A percentile compares a stretch with the other conserved stretches of the same genome.
These are phyloP conservation scores for Paracentrotus lividus DNA, from an alignment of 53 echinoderm and acorn worm genomes.

Conservation along the genomic window DNA sequence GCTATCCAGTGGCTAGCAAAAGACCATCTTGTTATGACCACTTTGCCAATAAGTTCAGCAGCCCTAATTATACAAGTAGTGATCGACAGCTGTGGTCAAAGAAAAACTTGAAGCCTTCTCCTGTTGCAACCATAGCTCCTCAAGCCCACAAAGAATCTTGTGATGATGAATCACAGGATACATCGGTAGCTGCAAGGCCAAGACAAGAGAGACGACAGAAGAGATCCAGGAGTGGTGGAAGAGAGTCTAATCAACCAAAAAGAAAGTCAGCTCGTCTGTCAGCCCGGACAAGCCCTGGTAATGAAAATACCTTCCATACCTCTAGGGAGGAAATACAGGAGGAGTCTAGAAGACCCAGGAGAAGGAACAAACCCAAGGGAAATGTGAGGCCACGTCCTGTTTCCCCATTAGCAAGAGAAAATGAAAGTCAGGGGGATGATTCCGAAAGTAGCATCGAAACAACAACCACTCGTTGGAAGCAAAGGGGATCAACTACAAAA, in stretches of 20 bases:
- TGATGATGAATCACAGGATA: neutral
- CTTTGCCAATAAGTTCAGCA: constrained; percentile 57
- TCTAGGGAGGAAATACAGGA: neutral
- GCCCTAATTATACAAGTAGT: constrained; percentile 67
- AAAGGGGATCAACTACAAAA: neutral
- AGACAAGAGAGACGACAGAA: constrained; percentile 11
- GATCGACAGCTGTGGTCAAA: constrained; percentile 71
- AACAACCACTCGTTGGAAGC: neutral
- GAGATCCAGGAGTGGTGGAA: neutral
- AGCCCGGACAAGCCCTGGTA: constrained; percentile 11
- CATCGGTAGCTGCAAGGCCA: neutral
- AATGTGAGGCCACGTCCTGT: neutral
- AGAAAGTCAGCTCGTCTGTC: constrained; percentile 63
- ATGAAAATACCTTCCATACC: constrained; percentile 19
- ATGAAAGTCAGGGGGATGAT: constrained; percentile 27
- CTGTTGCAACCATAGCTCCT: constrained; percentile 91
- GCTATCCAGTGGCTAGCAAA: constrained; percentile 12
- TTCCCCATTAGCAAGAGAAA: neutral
- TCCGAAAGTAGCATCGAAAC: constrained; percentile 1
- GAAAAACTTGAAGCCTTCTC: constrained; percentile 83
- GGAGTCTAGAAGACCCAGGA: neutral
- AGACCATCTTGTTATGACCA: constrained; percentile 29
- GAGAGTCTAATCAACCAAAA: constrained; percentile 21
- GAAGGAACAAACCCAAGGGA: neutral
- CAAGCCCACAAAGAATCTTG: constrained; percentile 74